Evolutionary conservation across 2,888 invertebrate species (phyloP).

Genomic region (Folsomia candida): DNA sequence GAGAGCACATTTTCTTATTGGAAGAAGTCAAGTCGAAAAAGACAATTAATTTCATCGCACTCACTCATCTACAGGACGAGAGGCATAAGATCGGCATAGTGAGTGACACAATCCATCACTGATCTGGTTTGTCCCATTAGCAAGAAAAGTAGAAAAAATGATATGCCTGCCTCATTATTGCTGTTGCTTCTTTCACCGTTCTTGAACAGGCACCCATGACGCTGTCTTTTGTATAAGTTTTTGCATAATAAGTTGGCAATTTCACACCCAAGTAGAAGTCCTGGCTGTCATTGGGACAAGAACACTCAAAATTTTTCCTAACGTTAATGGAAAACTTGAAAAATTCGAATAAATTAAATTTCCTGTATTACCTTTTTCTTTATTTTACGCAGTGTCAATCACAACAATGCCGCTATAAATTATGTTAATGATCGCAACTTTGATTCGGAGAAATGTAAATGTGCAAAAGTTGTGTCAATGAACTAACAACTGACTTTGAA

Average conservation of each 20-base stretch:
- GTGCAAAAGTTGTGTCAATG: not conserved
- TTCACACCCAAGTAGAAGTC: too few species aligned
- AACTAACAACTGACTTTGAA: not conserved
- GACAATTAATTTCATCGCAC: not conserved
- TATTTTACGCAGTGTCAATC: not conserved
- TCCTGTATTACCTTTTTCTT: too few species aligned
- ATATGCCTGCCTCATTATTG: too few species aligned
- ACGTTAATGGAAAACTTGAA: not conserved
- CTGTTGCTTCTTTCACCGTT: too few species aligned
- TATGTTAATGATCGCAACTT: not conserved
- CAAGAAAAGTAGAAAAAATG: not conserved
- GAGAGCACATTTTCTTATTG: too few species aligned
- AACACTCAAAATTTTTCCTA: not conserved
- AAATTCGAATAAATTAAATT: not conserved
- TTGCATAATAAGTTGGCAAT: too few species aligned
- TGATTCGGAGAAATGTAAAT: not conserved
- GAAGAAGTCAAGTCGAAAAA: not conserved
- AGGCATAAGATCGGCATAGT: too few species aligned
- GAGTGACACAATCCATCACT: not conserved
- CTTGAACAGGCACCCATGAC: too few species aligned
- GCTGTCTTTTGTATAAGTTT: too few species aligned
- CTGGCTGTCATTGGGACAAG: too few species aligned
- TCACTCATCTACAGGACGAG: not conserved
- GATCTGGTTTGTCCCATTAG: not conserved
- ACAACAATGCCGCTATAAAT: not conserved